Base-by-base conservation (phyloP, 2,797 vertebrate species). In the Microctenopoma lineatum region DNA sequence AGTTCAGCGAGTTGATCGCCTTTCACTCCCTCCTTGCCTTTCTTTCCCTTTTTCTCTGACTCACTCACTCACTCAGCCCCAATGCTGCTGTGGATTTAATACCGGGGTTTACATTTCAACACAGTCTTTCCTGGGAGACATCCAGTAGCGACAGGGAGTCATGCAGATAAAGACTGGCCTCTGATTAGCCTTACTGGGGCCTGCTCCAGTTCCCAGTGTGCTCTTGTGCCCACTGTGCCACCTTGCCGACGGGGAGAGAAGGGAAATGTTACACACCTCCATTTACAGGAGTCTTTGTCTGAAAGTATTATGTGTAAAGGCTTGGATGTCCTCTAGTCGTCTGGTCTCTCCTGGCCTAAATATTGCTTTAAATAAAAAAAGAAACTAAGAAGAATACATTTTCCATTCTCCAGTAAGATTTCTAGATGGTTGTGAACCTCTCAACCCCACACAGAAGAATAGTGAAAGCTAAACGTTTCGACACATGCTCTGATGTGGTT, bases 51-150 rank as follows among this genome's bases (percentile, higher is more conserved):
- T 77, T 72, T 58, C 66, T 58, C 71, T 21, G 48, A 61, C 59
- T 58, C 5, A 7, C 59, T 58, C 5, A 7, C 59, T 71, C 34
- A 13, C 67, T 59, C 69, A 60, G 76, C 60, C 61, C 77, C 58
- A 66, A 70, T 65, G 67, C 83, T 54, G 60, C 54, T 47, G 70
- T 63, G 78, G 62, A 78, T 89, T 84, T 87, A 84, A 90, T 87
- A 77, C 83, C 70, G 42, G 39, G 81, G 74, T 84, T 88, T 85
- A 70, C 76, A 76, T 93, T 92, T 91, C 89, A 90, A 88, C 86
- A 83, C 80, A 2, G 27, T 75, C 39, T 64, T 79, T 86, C 65
- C 85, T 90, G 87, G 88, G 87, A 92, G 90, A 79, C 53, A 51
- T 81, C 80, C 79, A 89, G 77, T 26, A 46, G 75, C 6, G 50